phyloP scores from a whole-genome alignment of 2,888 invertebrate genomes.

The Camponotus fellah region DNA sequence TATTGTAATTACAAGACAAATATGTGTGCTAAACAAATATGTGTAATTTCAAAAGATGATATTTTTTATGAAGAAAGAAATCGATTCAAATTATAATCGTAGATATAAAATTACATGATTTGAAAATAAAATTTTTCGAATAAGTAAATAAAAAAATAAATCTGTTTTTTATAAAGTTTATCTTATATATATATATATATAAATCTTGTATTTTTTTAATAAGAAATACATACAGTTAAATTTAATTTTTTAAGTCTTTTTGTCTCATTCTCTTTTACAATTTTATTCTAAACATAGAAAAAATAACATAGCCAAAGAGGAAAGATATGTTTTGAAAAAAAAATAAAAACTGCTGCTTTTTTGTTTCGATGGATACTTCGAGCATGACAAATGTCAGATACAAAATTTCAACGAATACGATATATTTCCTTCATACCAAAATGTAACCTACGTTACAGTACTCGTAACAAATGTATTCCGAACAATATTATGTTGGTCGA shows the following conservation, averaged over 20 bases:
- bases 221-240: background rate
- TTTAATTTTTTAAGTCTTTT: background rate
- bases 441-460: conserved; percentile 19
- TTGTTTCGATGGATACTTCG: background rate
- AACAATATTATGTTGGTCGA: background rate
- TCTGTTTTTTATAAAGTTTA: background rate
- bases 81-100: background rate
- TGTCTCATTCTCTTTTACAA: background rate
- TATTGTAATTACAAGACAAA: no score
- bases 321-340: background rate
- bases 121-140: background rate
- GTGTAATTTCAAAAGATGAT: background rate
- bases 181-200: background rate
- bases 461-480: conserved; percentile 59
- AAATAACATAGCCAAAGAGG: background rate
- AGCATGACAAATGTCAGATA: conserved; percentile 14
- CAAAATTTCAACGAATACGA: background rate
- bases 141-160: background rate
- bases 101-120: background rate
- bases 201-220: background rate
- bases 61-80: background rate
- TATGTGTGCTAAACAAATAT: background rate
- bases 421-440: conserved; percentile 16
- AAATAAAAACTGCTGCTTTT: background rate
- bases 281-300: background rate